A percentile compares a stretch with the other conserved stretches of the same genome.
phyloP scores from a whole-genome alignment of 37 sponge, comb jelly and placozoan species.

The Beroe forskalii region DNA sequence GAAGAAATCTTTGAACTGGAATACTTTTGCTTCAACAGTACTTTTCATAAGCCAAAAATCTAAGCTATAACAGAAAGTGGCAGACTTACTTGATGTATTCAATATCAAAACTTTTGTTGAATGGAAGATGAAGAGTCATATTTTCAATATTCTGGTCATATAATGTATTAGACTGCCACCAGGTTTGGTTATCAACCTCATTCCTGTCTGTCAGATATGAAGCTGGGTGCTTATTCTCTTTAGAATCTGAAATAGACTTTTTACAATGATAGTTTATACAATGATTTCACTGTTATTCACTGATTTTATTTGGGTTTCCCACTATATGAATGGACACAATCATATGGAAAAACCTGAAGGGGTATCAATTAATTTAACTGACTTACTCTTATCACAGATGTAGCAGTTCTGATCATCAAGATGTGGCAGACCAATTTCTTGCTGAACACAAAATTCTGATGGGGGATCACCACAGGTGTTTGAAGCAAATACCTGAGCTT shows the following conservation, averaged over 20 bases:
- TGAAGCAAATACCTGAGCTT: conserved; percentile 54
- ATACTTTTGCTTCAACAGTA: too few species aligned
- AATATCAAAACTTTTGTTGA: conserved; percentile 67
- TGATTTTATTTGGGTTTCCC: too few species aligned
- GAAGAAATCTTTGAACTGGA: too few species aligned
- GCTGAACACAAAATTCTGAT: conserved; percentile 54
- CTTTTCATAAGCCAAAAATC: too few species aligned
- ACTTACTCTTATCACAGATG: conserved; percentile 12
- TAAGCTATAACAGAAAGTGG: too few species aligned
- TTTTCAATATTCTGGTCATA: conserved; percentile 32
- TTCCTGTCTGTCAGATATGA: conserved; percentile 63
- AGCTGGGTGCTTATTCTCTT: conserved; percentile 10
- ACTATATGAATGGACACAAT: too few species aligned
- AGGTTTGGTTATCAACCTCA: conserved; percentile 42
- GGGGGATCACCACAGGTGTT: conserved; percentile 68
- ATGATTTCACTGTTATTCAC: too few species aligned
- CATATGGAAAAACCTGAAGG: too few species aligned
- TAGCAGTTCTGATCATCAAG: conserved; percentile 51
- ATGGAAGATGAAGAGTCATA: conserved; percentile 35
- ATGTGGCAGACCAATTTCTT: conserved; percentile 56
- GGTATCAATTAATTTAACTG: too few species aligned
- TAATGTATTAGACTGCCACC: conserved; percentile 65
- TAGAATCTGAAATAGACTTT: too few species aligned
- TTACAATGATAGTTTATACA: too few species aligned
- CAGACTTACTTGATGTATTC: conserved; percentile 62